Evolutionary conservation across 2,113 vertebrate species (phyloP).

Genomic region (Labeo rohita): DNA sequence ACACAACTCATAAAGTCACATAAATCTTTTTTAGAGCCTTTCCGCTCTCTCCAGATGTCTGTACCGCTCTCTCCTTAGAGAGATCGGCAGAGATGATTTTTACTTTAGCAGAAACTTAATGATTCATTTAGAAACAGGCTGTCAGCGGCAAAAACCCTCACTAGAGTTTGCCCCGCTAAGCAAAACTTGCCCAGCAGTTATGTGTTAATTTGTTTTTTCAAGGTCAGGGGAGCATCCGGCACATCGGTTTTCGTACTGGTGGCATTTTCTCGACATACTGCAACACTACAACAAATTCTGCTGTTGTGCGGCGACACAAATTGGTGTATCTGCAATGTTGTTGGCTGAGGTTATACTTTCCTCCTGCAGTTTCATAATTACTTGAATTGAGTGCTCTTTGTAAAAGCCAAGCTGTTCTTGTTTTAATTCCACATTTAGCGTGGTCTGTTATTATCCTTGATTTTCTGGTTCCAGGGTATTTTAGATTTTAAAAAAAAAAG

Average conservation of each 20-base stretch:
- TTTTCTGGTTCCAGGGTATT: neutral
- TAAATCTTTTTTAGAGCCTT: neutral
- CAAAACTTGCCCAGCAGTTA: constrained; percentile 44
- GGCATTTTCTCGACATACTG: constrained; percentile 31
- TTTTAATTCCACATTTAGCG: neutral
- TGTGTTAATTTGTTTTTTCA: constrained; percentile 46
- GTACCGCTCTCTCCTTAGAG: constrained; percentile 1
- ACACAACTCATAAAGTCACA: neutral
- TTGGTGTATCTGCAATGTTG: constrained; percentile 22
- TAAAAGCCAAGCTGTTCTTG: neutral
- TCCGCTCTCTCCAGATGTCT: constrained; percentile 5
- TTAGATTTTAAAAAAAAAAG: neutral
- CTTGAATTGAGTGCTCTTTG: neutral
- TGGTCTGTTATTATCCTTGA: constrained; percentile 7
- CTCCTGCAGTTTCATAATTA: constrained; percentile 20
- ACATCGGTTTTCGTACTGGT: constrained; percentile 24
- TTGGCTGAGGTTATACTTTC: constrained; percentile 32
- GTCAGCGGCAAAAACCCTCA: constrained; percentile 26
- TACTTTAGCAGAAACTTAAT: constrained; percentile 23
- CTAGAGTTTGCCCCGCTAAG: constrained; percentile 18
- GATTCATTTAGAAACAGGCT: constrained; percentile 45
- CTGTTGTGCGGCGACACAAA: constrained; percentile 28
- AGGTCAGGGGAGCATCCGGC: constrained; percentile 33
- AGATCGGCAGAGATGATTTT: constrained; percentile 26
- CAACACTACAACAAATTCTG: constrained; percentile 33